phyloP scores from a whole-genome alignment of 2,888 invertebrate genomes.

The Eupeodes luniger region DNA sequence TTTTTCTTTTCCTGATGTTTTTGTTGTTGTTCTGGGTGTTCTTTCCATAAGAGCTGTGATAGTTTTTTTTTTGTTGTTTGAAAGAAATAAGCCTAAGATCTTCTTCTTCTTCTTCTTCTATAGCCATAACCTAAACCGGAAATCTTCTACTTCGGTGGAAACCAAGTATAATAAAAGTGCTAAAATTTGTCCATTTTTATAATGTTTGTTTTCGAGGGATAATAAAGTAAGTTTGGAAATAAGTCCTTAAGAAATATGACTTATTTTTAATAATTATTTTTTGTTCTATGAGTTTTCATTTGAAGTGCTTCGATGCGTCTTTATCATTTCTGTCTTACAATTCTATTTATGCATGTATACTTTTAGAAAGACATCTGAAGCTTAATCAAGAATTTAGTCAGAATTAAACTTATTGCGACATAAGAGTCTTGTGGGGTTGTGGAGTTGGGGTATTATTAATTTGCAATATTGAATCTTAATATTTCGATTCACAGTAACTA shows the following conservation, averaged over 20 bases:
- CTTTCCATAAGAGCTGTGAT: too few relatives aligned
- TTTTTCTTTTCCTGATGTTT: not conserved
- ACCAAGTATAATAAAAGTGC: not conserved
- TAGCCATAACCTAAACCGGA: not conserved
- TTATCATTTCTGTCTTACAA: not conserved
- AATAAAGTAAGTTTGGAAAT: slow-evolving; percentile 16
- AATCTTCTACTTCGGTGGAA: not conserved
- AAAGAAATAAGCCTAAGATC: too few relatives aligned
- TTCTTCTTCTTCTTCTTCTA: too few relatives aligned
- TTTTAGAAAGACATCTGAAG: not conserved
- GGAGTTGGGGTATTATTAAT: not conserved
- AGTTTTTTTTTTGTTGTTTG: too few relatives aligned
- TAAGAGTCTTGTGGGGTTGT: not conserved
- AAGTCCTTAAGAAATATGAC: not conserved
- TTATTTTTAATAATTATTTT: not conserved
- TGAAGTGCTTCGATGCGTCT: not conserved
- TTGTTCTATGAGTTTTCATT: not conserved
- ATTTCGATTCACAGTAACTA: too few relatives aligned
- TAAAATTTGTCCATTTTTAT: not conserved
- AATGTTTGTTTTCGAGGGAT: slow-evolving; percentile 7
- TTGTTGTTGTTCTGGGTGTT: not conserved
- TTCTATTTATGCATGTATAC: too few relatives aligned
- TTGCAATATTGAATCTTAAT: too few relatives aligned
- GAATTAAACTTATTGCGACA: not conserved
- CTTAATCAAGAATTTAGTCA: not conserved